Conservation (phyloP, 2,888 invertebrate genomes). For the Cataglyphis rosenhaueri region DNA sequence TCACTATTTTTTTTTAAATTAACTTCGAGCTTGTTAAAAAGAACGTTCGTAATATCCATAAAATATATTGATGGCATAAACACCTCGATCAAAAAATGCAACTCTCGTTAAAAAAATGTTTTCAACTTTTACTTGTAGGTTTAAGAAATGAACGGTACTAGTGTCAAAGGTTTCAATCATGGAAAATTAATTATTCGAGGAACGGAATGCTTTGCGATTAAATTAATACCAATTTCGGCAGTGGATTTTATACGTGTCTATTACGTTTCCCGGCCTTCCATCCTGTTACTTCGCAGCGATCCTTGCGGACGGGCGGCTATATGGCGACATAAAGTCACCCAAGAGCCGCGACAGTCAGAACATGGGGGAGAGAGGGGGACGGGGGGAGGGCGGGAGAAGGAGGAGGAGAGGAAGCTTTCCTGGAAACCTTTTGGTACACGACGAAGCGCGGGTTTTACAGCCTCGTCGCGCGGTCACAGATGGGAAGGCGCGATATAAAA, state of each 20-base stretch:
- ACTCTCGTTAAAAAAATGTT: not conserved
- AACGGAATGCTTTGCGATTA: not conserved
- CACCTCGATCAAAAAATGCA: not conserved
- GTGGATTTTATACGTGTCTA: constrained; percentile 25
- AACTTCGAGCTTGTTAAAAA: not conserved
- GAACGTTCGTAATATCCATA: not conserved
- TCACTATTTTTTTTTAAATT: not conserved
- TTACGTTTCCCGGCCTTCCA: constrained; percentile 29
- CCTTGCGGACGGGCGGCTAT: constrained; percentile 61
- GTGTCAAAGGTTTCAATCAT: not conserved
- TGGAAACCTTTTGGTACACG: constrained; percentile 73
- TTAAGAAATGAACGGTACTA: not conserved
- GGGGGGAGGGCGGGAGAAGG: constrained; percentile 55
- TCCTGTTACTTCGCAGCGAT: constrained; percentile 62
- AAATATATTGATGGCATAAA: not conserved
- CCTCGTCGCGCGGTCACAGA: constrained; percentile 70
- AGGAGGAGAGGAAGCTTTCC: constrained; percentile 72
- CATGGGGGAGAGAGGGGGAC: constrained; percentile 61
- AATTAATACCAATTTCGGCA: constrained; percentile 3
- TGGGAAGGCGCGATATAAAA: constrained; percentile 76
- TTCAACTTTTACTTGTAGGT: not conserved
- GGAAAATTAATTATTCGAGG: not conserved
- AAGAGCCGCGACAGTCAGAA: constrained; percentile 58
- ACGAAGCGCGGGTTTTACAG: constrained; percentile 69
- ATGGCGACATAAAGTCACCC: constrained; percentile 73